A percentile compares a stretch with the other conserved stretches of the same genome.
Conservation (phyloP, 2,888 invertebrate species). For the Leptopterna dolabrata region DNA sequence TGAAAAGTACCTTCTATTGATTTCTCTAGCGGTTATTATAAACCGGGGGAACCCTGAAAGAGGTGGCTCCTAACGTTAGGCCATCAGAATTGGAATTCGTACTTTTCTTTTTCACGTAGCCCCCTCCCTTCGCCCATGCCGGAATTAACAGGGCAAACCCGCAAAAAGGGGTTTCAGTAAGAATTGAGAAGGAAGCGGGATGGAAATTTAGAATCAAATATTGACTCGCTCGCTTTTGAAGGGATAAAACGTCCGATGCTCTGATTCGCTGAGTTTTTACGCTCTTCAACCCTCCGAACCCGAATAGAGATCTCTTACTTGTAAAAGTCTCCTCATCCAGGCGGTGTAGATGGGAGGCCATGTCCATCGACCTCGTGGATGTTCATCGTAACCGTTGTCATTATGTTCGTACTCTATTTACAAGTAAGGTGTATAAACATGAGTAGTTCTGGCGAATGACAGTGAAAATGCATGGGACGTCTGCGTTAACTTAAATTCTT, state of each 20-base stretch:
- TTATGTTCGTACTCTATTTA: too few species aligned
- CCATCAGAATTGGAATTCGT: background rate
- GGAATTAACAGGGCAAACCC: background rate
- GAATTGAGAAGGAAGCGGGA: background rate
- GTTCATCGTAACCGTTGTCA: too few species aligned
- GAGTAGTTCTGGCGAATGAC: too few species aligned
- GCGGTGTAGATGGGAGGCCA: too few species aligned
- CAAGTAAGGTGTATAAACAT: too few species aligned
- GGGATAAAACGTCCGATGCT: background rate
- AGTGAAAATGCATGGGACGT: too few species aligned
- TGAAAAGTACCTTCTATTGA: slow-evolving; percentile 27
- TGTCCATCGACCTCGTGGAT: too few species aligned
- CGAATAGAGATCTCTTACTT: background rate
- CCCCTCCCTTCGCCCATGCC: too few species aligned
- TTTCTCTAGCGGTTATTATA: slow-evolving; percentile 29
- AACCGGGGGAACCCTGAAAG: background rate
- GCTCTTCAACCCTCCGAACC: background rate
- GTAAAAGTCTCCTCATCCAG: too few species aligned
- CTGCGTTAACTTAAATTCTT: too few species aligned
- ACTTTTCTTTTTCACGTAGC: background rate
- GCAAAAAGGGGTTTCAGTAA: background rate
- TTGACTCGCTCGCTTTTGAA: slow-evolving; percentile 3
- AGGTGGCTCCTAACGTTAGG: background rate
- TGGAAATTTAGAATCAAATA: slow-evolving; percentile 23
- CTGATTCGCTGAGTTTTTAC: slow-evolving; percentile 1